Base-by-base conservation (phyloP, 2,797 vertebrate genomes). In the Danio choprae region DNA sequence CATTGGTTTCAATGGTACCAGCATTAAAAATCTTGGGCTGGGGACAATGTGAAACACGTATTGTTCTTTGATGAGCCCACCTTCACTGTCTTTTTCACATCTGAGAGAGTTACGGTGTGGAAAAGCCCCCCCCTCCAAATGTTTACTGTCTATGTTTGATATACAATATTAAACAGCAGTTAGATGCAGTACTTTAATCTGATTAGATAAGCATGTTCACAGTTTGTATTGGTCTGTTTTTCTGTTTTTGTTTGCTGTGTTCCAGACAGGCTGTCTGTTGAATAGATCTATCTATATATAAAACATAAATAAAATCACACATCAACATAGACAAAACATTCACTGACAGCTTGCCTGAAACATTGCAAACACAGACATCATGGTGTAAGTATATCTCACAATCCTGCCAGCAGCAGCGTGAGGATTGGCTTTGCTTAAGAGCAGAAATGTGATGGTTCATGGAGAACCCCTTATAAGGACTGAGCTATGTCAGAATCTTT, bases 321-420 rank as follows among this genome's bases (percentile, higher is more conserved):
- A 71, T 16, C 29, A 16, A 55, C 65, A 50, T 48, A 71, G 46
- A 71, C 68, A 71, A 50, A 50, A 53, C 68, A 71, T 38, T 51
- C 50, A 70, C 22, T 38, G 46, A 72, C 69, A 72, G 8, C 15
- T 8, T 62, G 36, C 40, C 36, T 62, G 36, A 38, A 62, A 41
- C 10, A 7, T 16, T 62, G 16, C 59, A 62, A 36, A 67, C 11
- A 53, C 4, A 41, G 48, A 53, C 67, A 13, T 53, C 9, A 53
- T 53, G 4, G 68, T 15, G n/a, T 70, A 29, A 29, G 50, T 70
- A 12, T 13, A 55, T 10, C 11, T 53, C 16, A 70, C 48, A 48
- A 20, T 20, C 18, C 7, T 11, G 7, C 36, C 29, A 50, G 36
- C n/a, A 40, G 44, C 12, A 65, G n/a, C 10, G 18, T 7, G n/a